Percentiles rank a stretch among this genome's conserved stretches.
Evolutionary conservation across 2,797 vertebrate genomes (phyloP).

Genomic region (Okamejei kenojei): DNA sequence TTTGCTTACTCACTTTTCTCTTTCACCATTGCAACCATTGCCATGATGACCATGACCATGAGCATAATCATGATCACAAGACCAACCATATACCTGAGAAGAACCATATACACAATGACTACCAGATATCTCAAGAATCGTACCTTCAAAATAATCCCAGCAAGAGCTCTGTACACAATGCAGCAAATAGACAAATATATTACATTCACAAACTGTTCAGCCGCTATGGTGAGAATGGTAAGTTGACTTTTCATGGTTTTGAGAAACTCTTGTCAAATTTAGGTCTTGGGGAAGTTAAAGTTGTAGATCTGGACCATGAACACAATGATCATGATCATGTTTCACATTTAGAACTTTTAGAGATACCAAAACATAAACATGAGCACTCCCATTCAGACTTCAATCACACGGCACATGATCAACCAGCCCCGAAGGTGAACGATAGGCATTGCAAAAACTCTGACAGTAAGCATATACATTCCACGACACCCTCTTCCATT

Average conservation of each 20-base stretch:
- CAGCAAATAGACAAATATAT: constrained; percentile 78
- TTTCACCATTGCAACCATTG: constrained; percentile 86
- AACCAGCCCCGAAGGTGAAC: constrained; percentile 42
- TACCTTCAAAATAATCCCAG: constrained; percentile 52
- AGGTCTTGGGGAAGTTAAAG: constrained; percentile 82
- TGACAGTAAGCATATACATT: not conserved
- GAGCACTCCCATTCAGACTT: constrained; percentile 57
- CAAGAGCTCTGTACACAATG: constrained; percentile 51
- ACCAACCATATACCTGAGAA: constrained; percentile 46
- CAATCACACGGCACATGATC: constrained; percentile 43
- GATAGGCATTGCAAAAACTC: not conserved
- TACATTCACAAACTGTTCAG: constrained; percentile 88
- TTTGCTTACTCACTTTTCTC: constrained; percentile 90
- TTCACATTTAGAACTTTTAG: constrained; percentile 81
- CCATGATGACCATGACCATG: constrained; percentile 64
- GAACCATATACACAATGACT: constrained; percentile 59
- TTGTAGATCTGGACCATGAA: constrained; percentile 79
- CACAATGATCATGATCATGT: constrained; percentile 88
- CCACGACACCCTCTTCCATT: constrained; percentile 35
- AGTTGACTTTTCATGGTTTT: constrained; percentile 80
- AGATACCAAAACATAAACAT: constrained; percentile 76
- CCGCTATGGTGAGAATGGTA: constrained; percentile 78
- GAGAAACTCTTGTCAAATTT: constrained; percentile 81
- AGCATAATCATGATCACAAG: constrained; percentile 45
- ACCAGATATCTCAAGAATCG: constrained; percentile 72